phyloP scores from a whole-genome alignment of 1,140 invertebrate genomes.

The Tenebrio molitor region DNA sequence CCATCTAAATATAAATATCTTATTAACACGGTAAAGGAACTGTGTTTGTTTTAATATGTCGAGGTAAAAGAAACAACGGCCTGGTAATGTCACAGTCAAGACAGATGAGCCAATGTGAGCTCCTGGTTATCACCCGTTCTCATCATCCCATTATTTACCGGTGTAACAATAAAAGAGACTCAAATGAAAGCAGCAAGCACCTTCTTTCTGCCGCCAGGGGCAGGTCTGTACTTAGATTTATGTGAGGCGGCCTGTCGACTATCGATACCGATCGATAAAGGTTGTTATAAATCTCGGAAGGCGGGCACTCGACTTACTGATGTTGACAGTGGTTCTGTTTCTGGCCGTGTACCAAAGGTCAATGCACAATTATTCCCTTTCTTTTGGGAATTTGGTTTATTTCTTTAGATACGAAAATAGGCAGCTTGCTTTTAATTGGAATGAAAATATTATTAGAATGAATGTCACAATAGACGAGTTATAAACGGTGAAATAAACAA shows the following conservation, averaged over 20 bases:
- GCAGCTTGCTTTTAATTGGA: slow-evolving; percentile 7
- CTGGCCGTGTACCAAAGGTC: slow-evolving; percentile 45
- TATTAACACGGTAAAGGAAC: slow-evolving; percentile 31
- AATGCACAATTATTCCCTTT: slow-evolving; percentile 36
- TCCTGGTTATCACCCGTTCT: slow-evolving; percentile 50
- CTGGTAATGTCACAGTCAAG: slow-evolving; percentile 44
- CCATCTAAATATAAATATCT: slow-evolving; percentile 26
- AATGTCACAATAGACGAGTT: not conserved
- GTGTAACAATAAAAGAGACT: slow-evolving; percentile 49
- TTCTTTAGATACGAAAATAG: slow-evolving; percentile 4
- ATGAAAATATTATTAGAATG: not conserved
- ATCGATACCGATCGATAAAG: slow-evolving; percentile 52
- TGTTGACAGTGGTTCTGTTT: slow-evolving; percentile 43
- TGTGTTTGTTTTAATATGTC: slow-evolving; percentile 30
- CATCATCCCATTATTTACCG: slow-evolving; percentile 53
- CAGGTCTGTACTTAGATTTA: slow-evolving; percentile 47
- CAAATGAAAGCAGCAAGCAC: slow-evolving; percentile 40
- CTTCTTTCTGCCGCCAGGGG: slow-evolving; percentile 48
- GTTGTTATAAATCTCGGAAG: slow-evolving; percentile 49
- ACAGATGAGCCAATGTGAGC: slow-evolving; percentile 37
- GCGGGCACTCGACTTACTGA: slow-evolving; percentile 48
- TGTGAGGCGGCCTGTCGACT: slow-evolving; percentile 45
- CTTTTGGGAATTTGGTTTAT: not conserved
- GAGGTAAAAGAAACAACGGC: slow-evolving; percentile 27
- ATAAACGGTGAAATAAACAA: not conserved